phyloP scores from a whole-genome alignment of 1,140 invertebrate species.

The Meloidogyne exigua region DNA sequence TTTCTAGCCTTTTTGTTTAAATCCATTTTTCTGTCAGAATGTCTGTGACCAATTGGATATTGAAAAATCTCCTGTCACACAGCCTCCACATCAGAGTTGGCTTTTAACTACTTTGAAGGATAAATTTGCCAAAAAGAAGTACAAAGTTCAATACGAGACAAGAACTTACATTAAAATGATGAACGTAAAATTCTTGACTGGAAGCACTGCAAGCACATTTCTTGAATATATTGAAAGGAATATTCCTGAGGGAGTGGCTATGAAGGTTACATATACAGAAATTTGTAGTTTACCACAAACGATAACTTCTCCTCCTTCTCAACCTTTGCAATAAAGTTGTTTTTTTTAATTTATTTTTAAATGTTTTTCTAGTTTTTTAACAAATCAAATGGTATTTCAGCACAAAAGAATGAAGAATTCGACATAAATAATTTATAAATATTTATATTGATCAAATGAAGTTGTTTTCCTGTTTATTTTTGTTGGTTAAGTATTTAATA shows the following conservation, averaged over 20 bases:
- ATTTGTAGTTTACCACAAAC: constrained; percentile 39
- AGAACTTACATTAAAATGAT: constrained; percentile 86
- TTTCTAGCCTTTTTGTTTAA: not conserved
- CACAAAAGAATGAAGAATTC: too few relatives aligned
- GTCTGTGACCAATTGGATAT: constrained; percentile 53
- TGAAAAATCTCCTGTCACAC: constrained; percentile 27
- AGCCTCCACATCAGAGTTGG: constrained; percentile 54
- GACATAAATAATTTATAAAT: too few relatives aligned
- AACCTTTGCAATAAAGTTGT: too few relatives aligned
- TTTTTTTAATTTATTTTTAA: too few relatives aligned
- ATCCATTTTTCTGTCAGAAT: constrained; percentile 35
- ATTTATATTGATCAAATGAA: too few relatives aligned
- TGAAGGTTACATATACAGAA: constrained; percentile 77
- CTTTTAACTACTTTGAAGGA: constrained; percentile 75
- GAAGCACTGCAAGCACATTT: constrained; percentile 89
- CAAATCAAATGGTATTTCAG: too few relatives aligned
- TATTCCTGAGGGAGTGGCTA: constrained; percentile 89
- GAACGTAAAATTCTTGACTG: constrained; percentile 80
- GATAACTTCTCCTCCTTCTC: not conserved
- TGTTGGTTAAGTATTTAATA: too few relatives aligned
- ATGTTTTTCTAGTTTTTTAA: too few relatives aligned
- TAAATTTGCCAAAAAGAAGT: constrained; percentile 86
- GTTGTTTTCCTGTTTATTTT: too few relatives aligned
- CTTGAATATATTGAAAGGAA: constrained; percentile 94
- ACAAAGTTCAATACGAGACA: constrained; percentile 90